These are phyloP conservation scores for Scomberomorus guttatus DNA, from an alignment of 2,797 vertebrate genomes.

Conservation along the genomic window DNA sequence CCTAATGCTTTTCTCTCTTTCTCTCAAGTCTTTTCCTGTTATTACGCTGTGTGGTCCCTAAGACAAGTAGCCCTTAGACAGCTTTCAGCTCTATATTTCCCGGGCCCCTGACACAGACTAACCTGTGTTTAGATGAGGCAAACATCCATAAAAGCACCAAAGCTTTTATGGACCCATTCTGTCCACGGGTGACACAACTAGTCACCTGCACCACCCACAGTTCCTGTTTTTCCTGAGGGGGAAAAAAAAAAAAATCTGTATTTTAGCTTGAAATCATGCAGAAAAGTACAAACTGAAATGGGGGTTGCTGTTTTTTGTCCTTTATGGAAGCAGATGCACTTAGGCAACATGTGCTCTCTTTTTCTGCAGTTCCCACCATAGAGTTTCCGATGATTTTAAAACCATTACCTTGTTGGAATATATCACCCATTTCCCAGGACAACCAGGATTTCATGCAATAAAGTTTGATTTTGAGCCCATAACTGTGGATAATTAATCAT, in stretches of 20 bases:
- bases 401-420: no score
- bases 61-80: background rate
- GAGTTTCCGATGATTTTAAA: no score
- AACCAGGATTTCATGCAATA: no score
- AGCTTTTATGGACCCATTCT: slow-evolving; percentile 23
- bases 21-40: background rate
- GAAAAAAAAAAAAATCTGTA: slow-evolving; percentile 13
- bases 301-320: background rate
- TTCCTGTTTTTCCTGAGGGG: slow-evolving; percentile 20
- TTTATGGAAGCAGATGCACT: background rate
- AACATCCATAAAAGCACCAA: slow-evolving; percentile 33
- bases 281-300: background rate
- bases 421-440: no score
- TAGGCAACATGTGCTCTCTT: no score
- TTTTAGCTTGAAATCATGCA: slow-evolving; percentile 19
- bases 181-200: slow-evolving; percentile 19
- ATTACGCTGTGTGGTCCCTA: background rate
- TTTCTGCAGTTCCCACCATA: no score
- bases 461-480: no score
- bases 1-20: background rate
- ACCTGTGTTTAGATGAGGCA: slow-evolving; percentile 1
- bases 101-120: slow-evolving; percentile 2
- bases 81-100: slow-evolving; percentile 17
- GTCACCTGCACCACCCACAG: slow-evolving; percentile 36
- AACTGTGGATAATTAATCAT: background rate